phyloP scores from a whole-genome alignment of 2,888 invertebrate species.

The Yponomeuta malinellus region DNA sequence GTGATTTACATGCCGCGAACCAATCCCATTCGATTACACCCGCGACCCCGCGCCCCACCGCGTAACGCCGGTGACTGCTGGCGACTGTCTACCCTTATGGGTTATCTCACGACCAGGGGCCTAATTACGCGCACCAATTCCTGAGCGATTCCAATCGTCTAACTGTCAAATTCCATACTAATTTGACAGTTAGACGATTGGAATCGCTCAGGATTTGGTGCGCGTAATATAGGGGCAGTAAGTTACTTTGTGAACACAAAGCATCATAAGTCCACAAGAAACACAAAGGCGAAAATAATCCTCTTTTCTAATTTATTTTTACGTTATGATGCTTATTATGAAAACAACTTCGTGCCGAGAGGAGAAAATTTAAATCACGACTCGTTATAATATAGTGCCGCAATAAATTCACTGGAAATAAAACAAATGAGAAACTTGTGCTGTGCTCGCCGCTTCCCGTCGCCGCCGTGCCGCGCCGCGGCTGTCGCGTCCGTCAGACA shows the following conservation, averaged over 20 bases:
- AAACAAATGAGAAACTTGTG: conserved; percentile 13
- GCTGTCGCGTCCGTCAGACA: background rate
- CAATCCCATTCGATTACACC: conserved; percentile 2
- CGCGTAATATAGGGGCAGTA: too few relatives aligned
- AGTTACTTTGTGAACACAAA: background rate
- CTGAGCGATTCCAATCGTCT: too few relatives aligned
- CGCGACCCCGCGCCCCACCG: background rate
- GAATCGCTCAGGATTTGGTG: too few relatives aligned
- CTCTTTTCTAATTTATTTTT: conserved; percentile 7
- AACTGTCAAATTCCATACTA: too few relatives aligned
- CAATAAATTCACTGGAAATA: conserved; percentile 10
- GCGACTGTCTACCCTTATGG: background rate
- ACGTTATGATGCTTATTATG: conserved; percentile 4
- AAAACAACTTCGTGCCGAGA: conserved; percentile 11
- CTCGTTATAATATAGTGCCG: conserved; percentile 9
- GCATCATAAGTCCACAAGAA: background rate
- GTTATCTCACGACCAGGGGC: background rate
- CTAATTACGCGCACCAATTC: too few relatives aligned
- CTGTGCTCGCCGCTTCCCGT: background rate
- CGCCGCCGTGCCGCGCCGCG: background rate
- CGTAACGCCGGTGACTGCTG: background rate
- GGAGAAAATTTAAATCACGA: conserved; percentile 11
- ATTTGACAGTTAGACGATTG: too few relatives aligned
- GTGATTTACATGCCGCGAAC: background rate
- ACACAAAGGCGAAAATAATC: conserved; percentile 5